These are phyloP conservation scores for Peromyscus polionotus DNA, from an alignment of 2,113 vertebrate genomes.

Conservation along the genomic window DNA sequence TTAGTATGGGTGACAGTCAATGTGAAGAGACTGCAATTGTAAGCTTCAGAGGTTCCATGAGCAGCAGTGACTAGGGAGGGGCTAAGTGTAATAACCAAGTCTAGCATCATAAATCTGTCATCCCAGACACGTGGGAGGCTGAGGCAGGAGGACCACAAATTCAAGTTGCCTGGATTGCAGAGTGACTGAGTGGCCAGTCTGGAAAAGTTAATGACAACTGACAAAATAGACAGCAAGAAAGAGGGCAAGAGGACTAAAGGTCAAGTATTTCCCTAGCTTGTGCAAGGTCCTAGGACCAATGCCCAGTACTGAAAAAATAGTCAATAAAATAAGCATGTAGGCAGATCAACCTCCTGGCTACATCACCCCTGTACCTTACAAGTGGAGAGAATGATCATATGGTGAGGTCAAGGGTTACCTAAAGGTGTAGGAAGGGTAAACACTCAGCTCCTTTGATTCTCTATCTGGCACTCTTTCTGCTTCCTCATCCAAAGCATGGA, in stretches of 20 bases:
- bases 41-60: not conserved
- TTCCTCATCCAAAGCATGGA: not conserved
- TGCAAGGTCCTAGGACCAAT: not conserved
- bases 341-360: accelerated
- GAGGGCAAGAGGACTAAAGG: not conserved
- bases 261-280: not conserved
- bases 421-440: not conserved
- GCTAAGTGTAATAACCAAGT: no score
- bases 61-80: accelerated
- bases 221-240: not conserved
- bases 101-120: not conserved
- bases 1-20: not conserved
- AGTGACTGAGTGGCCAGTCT: not conserved
- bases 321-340: not conserved
- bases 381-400: not conserved
- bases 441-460: not conserved
- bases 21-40: accelerated
- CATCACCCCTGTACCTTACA: not conserved
- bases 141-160: not conserved
- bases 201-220: not conserved
- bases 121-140: not conserved
- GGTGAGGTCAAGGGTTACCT: not conserved
- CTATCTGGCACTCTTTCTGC: not conserved
- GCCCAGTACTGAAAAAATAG: not conserved
- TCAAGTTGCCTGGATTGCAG: not conserved